Evolutionary conservation across 2,888 invertebrate species (phyloP), one percentile per base, ranked within the genome.

Genomic region (Pristionchus entomophagus): DNA sequence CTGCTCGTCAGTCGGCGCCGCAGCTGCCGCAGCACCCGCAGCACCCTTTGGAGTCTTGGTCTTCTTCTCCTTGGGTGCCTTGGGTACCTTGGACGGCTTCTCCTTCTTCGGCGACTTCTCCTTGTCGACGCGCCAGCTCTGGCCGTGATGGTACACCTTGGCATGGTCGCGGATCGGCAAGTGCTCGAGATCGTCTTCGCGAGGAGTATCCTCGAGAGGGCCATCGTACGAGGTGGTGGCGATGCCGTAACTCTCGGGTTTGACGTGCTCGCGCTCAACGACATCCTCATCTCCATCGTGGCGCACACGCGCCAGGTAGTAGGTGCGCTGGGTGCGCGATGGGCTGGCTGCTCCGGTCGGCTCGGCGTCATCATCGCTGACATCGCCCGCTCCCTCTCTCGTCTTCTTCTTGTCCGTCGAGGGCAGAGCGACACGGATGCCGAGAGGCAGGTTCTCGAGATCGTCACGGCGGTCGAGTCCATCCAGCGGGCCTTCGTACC

Each of bases 61-160:
- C 51, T 80, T 80, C 80, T 80, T 80, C 51, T 51, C 53, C 38
- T 80, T 80, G 51, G 51, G 51, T 6, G 80, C 80, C 80, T 80
- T 80, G 51, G 32, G 5, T 5, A 41, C 45, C 26, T n/a, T n/a
- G n/a, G n/a, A n/a, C n/a, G 56, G 5, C 56, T 78, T 78, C 78
- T 78, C 78, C 49, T 78, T 78, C 49, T n/a, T 78, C 78, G 78
- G 49, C n/a, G 32, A 32, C 53, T 51, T 53, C 49, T 80, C 53
- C 80, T 80, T 80, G 80, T 51, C 73, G 73, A 73, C 45, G 38
- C 73, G 29, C 80, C 80, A 80, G 80, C 80, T 80, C 51, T 80
- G 80, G 26, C 80, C 80, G 19, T 51, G 29, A 22, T 80, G 80
- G 80, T 80, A 80, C 32, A 53, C 53, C 29, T 26, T 53, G 53